Evolutionary conservation across 2,113 vertebrate genomes (phyloP), one percentile per base, ranked within the genome.

Genomic region (Pluvialis apricaria): DNA sequence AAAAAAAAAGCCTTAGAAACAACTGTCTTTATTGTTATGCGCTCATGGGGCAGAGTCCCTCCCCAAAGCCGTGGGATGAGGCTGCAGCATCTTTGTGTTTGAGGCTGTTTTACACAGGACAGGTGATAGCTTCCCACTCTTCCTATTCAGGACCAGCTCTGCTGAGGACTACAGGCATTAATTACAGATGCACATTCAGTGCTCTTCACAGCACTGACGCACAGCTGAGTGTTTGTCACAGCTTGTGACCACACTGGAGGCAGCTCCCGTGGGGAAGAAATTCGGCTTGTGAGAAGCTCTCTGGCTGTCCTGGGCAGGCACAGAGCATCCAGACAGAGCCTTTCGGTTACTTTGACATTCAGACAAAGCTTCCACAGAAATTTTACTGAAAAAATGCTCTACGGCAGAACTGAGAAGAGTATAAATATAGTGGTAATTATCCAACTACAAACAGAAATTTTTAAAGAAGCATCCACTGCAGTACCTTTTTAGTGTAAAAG

Each of bases 401-500:
- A 44, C 32, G 6, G 34, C 17, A 90, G 29, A 84, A 55, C 20
- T 38, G 24, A 71, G 19, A 10, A n/a, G 25, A 78, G 11, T 20
- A 6, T 47, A 88, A 85, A 94, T 28, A 66, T 62, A 97, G 52
- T 60, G 34, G 61, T 70, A 86, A 91, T 92, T 96, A 88, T 83
- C 77, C 84, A 96, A 38, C 90, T 90, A 92, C 84, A 92, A 97
- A 90, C 44, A 97, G 77, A 97, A 97, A 94, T 32, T 86, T 25
- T 85, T 92, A 83, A 94, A 97, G 88, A 95, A 97, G 62, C 75
- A 96, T 71, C 57, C 38, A 82, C 64, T 94, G 78, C 93, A 81
- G 69, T 28, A 94, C 92, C 21, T 96, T 96, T 97, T 97, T 91
- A 88, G 90, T 88, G 97, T 76, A 66, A 78, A 66, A 95, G 86